Base-by-base conservation (phyloP, 1,140 invertebrate genomes). In the Drosophila willistoni region DNA sequence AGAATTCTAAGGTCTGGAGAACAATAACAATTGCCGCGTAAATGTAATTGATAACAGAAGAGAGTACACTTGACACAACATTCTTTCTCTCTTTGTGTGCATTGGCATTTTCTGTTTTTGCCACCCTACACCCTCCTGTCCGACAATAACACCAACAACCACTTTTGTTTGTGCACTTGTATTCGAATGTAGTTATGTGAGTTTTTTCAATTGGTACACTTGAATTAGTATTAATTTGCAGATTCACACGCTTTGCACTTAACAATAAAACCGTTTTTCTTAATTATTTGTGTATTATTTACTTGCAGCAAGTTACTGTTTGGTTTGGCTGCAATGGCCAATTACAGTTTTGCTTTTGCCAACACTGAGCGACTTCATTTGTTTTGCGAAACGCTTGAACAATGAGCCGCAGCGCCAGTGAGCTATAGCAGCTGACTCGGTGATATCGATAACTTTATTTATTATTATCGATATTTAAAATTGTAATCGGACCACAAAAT, bases 11-110 rank as follows among this genome's bases (percentile, higher is more conserved):
- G 70, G 47, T 42, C 63, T 67, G 67, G 56, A 74, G 51, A 81
- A 77, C 79, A 86, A 83, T 69, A 83, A 77, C 76, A 86, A 83
- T 73, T 79, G 83, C 71, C 76, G 76, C 79, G 64, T 57, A 77
- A 69, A 71, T 79, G 78, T 86, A 82, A 64, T 51, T 57, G 39
- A 66, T 66, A 66, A 62, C 66, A 64, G 44, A 51, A 51, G 44
- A 51, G 44, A 51, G 44, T 51, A 51, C 44, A 51, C 44, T 51
- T 51, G 44, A 51, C 44, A 51, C 44, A 19, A 51, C 44, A 19
- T 51, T 51, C 17, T 19, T 51, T 19, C 36, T 39, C 36, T 39
- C 44, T 51, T n/a, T 22, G 7, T 51, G 17, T 51, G 44, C 44
- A 51, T 51, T 51, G 44, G 44, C 17, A 51, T 51, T 51, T 51